Conservation (phyloP, 2,797 vertebrate species). For the Hemibagrus guttatus region DNA sequence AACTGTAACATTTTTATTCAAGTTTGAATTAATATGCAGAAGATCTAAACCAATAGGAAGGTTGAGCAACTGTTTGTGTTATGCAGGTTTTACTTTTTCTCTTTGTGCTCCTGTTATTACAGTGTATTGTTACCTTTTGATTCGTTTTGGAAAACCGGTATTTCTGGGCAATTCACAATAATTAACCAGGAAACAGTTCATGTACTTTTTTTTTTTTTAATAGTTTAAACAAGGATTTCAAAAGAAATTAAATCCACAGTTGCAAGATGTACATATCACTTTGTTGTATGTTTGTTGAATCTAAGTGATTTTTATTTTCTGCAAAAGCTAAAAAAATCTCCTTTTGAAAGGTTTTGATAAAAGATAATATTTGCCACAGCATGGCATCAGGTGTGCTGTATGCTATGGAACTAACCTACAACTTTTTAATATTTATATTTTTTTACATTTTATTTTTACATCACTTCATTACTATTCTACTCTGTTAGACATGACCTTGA, state of each 20-base stretch:
- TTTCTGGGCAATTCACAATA: neutral
- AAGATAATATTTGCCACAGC: too few species aligned
- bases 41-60: neutral
- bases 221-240: neutral
- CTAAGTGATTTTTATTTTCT: too few species aligned
- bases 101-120: neutral
- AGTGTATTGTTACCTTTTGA: neutral
- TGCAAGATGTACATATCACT: slow-evolving; percentile 20
- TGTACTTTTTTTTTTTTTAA: neutral
- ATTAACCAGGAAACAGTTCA: neutral
- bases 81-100: neutral
- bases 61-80: neutral
- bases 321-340: too few species aligned
- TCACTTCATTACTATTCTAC: neutral
- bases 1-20: neutral
- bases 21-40: neutral
- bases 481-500: neutral
- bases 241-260: neutral
- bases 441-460: neutral
- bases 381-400: too few species aligned
- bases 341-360: too few species aligned
- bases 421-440: neutral
- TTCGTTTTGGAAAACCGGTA: neutral
- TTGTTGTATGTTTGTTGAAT: too few species aligned
- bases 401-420: neutral